Percentiles rank a stretch among this genome's conserved stretches.
phyloP scores from a whole-genome alignment of 2,888 invertebrate genomes.

The Harpalus rufipes region DNA sequence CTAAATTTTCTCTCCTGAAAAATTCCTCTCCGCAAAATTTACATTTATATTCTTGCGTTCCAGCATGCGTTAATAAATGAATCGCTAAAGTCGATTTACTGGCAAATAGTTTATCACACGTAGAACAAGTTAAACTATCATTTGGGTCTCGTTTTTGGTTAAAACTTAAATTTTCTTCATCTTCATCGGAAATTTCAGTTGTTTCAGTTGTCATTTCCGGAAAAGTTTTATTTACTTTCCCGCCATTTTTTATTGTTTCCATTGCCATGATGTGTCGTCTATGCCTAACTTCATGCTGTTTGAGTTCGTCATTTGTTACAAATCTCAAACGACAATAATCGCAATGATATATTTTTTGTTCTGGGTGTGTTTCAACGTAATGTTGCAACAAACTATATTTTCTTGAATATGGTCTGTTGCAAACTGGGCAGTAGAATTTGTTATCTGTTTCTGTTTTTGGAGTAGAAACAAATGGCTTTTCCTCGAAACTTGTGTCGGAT shows the following conservation, averaged over 20 bases:
- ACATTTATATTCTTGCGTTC: slow-evolving; percentile 54
- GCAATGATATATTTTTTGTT: slow-evolving; percentile 3
- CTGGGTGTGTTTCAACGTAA: slow-evolving; percentile 10
- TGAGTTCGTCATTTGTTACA: slow-evolving; percentile 4
- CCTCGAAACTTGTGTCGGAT: neutral
- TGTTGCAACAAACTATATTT: slow-evolving; percentile 37
- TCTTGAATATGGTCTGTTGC: slow-evolving; percentile 31
- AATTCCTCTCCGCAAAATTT: slow-evolving; percentile 41
- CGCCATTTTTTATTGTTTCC: neutral
- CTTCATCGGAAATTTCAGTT: neutral
- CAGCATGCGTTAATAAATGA: slow-evolving; percentile 54
- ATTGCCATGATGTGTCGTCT: neutral
- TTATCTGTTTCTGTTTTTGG: neutral
- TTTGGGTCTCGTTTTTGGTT: neutral
- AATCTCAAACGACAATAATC: slow-evolving; percentile 17
- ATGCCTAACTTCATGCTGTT: neutral
- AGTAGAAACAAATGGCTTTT: neutral
- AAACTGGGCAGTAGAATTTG: slow-evolving; percentile 20
- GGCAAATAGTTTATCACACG: slow-evolving; percentile 31
- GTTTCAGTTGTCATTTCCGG: neutral
- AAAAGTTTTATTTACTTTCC: neutral
- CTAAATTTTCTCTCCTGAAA: slow-evolving; percentile 39
- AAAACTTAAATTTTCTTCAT: neutral
- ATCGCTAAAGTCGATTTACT: slow-evolving; percentile 40
- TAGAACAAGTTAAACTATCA: slow-evolving; percentile 32